Percentiles rank a stretch among this genome's conserved stretches.
These are phyloP conservation scores for Ariopsis seemanni DNA, from an alignment of 2,113 vertebrate species.

Conservation along the genomic window DNA sequence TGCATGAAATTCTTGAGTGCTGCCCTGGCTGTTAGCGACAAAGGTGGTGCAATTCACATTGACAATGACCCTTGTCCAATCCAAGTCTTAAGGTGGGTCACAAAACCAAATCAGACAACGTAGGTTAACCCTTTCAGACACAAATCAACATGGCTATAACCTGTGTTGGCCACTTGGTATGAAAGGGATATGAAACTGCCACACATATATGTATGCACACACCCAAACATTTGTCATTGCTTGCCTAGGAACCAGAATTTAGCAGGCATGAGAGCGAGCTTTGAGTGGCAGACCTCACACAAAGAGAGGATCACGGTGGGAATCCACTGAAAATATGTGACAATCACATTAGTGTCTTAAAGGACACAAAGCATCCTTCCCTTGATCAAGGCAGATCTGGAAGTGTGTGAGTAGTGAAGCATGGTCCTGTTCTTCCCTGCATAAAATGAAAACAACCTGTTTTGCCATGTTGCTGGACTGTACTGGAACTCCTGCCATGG, in stretches of 20 bases:
- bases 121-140: too few relatives aligned
- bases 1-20: too few relatives aligned
- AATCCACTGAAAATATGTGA: slow-evolving; percentile 76
- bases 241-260: slow-evolving; percentile 75
- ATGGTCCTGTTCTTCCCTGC: slow-evolving; percentile 66
- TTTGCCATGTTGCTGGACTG: slow-evolving; percentile 68
- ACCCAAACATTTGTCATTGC: slow-evolving; percentile 62
- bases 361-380: slow-evolving; percentile 75
- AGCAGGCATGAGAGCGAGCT: slow-evolving; percentile 65
- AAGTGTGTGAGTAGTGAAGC: slow-evolving; percentile 63
- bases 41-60: too few relatives aligned
- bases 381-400: slow-evolving; percentile 73
- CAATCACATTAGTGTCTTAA: slow-evolving; percentile 76
- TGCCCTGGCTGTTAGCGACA: too few relatives aligned
- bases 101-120: too few relatives aligned
- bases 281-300: slow-evolving; percentile 70
- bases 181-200: not conserved
- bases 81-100: too few relatives aligned
- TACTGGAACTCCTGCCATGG: slow-evolving; percentile 71
- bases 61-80: too few relatives aligned
- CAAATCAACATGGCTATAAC: too few relatives aligned
- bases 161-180: too few relatives aligned
- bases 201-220: slow-evolving; percentile 53
- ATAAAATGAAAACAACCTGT: slow-evolving; percentile 78
- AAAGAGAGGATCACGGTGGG: slow-evolving; percentile 71